Evolutionary conservation across 2,113 vertebrate species (phyloP).

Genomic region (Cyprinodon tularosa): DNA sequence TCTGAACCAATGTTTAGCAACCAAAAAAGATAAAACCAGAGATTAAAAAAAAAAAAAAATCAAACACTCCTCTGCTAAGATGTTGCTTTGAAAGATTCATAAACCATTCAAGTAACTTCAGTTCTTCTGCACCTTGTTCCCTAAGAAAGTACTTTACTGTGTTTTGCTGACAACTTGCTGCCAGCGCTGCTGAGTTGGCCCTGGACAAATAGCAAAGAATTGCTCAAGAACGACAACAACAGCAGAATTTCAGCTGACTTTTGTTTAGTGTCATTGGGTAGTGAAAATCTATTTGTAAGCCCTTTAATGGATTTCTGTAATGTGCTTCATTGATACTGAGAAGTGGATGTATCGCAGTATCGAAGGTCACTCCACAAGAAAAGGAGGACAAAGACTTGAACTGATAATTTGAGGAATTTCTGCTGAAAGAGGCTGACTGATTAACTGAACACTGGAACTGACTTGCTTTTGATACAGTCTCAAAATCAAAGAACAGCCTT

Average conservation of each 20-base stretch:
- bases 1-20: constrained; percentile 12
- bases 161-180: constrained; percentile 35
- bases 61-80: constrained; percentile 21
- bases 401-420: constrained; percentile 9
- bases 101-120: constrained; percentile 62
- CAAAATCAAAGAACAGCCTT: neutral
- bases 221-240: constrained; percentile 32
- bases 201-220: constrained; percentile 36
- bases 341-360: constrained; percentile 6
- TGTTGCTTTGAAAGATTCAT: constrained; percentile 62
- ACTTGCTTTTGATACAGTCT: neutral
- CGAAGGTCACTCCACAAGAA: neutral
- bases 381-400: neutral
- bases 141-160: constrained; percentile 9
- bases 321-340: constrained; percentile 26
- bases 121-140: constrained; percentile 31
- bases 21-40: constrained; percentile 18
- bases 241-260: constrained; percentile 64
- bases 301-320: constrained; percentile 8
- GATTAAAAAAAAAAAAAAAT: constrained; percentile 13
- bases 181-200: constrained; percentile 2
- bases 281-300: constrained; percentile 49
- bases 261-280: constrained; percentile 40
- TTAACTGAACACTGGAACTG: neutral
- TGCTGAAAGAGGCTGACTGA: constrained; percentile 9